Evolutionary conservation across 2,113 vertebrate species (phyloP).

Genomic region (Tupaia chinensis): DNA sequence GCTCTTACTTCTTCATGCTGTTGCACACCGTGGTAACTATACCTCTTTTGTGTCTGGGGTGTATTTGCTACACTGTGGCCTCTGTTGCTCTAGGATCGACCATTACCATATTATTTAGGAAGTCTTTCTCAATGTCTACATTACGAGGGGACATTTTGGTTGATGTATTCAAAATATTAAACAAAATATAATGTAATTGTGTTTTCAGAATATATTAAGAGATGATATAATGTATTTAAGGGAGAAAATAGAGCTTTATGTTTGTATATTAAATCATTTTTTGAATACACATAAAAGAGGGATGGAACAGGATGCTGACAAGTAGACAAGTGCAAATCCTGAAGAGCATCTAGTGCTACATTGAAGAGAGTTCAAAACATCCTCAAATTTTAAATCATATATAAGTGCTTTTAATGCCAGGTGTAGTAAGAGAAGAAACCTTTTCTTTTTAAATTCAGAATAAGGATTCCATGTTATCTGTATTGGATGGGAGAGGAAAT

Average conservation of each 20-base stretch:
- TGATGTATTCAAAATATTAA: background rate
- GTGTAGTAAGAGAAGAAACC: background rate
- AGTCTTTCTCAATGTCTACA: background rate
- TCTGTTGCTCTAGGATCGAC: background rate
- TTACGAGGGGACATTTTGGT: background rate
- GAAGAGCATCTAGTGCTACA: background rate
- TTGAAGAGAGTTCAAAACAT: background rate
- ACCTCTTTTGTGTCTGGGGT: rapidly evolving
- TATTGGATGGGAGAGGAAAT: background rate
- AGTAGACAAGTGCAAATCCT: background rate
- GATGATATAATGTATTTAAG: background rate
- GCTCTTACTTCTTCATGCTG: background rate
- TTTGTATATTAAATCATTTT: background rate
- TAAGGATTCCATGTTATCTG: background rate
- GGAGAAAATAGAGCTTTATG: background rate
- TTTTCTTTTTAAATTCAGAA: background rate
- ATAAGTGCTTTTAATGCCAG: background rate
- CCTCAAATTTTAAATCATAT: background rate
- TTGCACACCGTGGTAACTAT: background rate
- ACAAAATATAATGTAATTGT: background rate
- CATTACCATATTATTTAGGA: background rate
- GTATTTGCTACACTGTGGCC: background rate
- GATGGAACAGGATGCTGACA: rapidly evolving
- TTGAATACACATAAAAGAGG: background rate
- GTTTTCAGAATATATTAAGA: background rate